phyloP scores from a whole-genome alignment of 2,888 invertebrate species.

The Nasonia oneida region DNA sequence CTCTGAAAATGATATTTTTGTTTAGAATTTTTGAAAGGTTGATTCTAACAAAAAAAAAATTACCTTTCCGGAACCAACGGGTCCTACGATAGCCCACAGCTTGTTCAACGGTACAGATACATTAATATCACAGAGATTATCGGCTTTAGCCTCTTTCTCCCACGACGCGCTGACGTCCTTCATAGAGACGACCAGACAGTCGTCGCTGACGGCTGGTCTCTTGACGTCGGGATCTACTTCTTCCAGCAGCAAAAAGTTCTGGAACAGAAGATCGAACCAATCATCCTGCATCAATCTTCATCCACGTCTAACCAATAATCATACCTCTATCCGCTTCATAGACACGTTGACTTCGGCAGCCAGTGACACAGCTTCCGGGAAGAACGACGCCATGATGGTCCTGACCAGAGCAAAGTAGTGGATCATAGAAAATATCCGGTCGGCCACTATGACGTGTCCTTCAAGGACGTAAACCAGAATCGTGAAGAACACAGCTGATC shows the following conservation, averaged over 20 bases:
- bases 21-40: not conserved
- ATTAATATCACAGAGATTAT: constrained; percentile 79
- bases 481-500: constrained; percentile 90
- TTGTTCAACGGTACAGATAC: constrained; percentile 82
- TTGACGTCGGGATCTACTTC: constrained; percentile 77
- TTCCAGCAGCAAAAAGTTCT: constrained; percentile 82
- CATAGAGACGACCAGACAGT: constrained; percentile 76
- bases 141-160: constrained; percentile 71
- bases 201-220: constrained; percentile 55
- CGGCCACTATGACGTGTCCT: constrained; percentile 80
- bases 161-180: constrained; percentile 80
- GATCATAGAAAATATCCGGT: constrained; percentile 87
- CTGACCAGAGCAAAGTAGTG: constrained; percentile 89
- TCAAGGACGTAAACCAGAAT: constrained; percentile 87
- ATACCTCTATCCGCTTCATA: constrained; percentile 83
- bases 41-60: not conserved
- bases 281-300: not conserved
- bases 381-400: constrained; percentile 84
- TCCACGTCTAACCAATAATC: not conserved
- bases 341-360: constrained; percentile 85
- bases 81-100: constrained; percentile 90
- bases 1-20: constrained; percentile 76
- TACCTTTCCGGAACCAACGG: constrained; percentile 93
- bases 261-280: not conserved
- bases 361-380: constrained; percentile 83